A percentile compares a stretch with the other conserved stretches of the same genome.
These are phyloP conservation scores for Patella ulyssiponensis DNA, from an alignment of 2,888 invertebrate species.

Conservation along the genomic window DNA sequence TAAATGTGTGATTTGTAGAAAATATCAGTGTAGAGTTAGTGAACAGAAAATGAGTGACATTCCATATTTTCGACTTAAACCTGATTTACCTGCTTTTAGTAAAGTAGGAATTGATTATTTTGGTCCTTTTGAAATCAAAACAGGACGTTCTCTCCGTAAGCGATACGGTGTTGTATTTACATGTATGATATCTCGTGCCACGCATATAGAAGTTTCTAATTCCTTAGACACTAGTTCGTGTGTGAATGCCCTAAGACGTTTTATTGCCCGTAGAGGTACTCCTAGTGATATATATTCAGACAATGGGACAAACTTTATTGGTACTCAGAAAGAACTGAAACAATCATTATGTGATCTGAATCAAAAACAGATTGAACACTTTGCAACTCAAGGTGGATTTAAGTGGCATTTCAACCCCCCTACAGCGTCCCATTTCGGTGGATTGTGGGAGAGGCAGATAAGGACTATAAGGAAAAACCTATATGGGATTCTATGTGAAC, in stretches of 20 bases:
- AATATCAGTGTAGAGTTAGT: background rate
- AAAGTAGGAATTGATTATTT: constrained; percentile 30
- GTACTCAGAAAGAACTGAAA: constrained; percentile 34
- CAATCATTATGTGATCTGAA: constrained; percentile 32
- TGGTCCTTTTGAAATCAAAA: constrained; percentile 32
- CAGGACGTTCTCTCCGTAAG: constrained; percentile 25
- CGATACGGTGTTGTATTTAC: constrained; percentile 39
- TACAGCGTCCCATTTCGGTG: constrained; percentile 33
- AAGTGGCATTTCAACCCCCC: constrained; percentile 41
- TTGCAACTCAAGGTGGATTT: constrained; percentile 28
- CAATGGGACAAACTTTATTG: constrained; percentile 39
- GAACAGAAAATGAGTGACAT: constrained; percentile 19
- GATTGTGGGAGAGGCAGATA: constrained; percentile 42
- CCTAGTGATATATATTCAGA: constrained; percentile 21
- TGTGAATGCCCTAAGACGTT: constrained; percentile 31
- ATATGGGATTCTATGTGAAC: constrained; percentile 24
- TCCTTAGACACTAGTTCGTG: constrained; percentile 26
- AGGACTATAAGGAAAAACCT: constrained; percentile 30
- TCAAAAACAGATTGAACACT: constrained; percentile 22
- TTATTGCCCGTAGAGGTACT: constrained; percentile 29
- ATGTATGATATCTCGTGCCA: constrained; percentile 29
- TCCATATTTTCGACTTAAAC: constrained; percentile 4
- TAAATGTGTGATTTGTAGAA: constrained; percentile 16
- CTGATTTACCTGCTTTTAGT: constrained; percentile 25
- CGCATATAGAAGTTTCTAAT: constrained; percentile 33